Evolutionary conservation across 1,140 invertebrate species (phyloP).

Genomic region (Lepidurus packardi): DNA sequence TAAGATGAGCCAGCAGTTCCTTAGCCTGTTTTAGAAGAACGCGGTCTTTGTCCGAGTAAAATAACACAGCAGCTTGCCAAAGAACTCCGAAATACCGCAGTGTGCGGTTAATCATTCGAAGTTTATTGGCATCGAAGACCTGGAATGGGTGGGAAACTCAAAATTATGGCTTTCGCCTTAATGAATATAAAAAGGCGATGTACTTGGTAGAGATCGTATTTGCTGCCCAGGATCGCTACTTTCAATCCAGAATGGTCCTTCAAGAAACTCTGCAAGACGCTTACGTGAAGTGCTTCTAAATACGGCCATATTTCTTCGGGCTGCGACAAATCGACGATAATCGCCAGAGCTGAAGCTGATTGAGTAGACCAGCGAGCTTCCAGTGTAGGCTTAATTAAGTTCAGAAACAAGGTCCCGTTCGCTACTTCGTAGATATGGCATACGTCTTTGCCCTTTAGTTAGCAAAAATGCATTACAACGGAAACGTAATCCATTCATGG

Average conservation of each 20-base stretch:
- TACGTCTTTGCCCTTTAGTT: conserved; percentile 62
- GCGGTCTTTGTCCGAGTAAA: conserved; percentile 25
- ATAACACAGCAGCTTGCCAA: conserved; percentile 20
- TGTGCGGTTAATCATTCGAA: not conserved
- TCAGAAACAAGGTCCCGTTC: conserved; percentile 51
- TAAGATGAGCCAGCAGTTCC: conserved; percentile 27
- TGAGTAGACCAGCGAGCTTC: not conserved
- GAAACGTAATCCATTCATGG: not conserved
- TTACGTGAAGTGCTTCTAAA: not conserved
- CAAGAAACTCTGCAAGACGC: not conserved
- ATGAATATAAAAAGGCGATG: not conserved
- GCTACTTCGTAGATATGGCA: conserved; percentile 86
- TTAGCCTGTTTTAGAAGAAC: conserved; percentile 27
- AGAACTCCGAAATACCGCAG: not conserved
- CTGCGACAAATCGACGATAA: conserved; percentile 21
- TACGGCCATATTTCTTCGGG: conserved; percentile 26
- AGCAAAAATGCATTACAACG: conserved; percentile 28
- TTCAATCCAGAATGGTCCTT: not conserved
- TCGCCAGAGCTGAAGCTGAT: conserved; percentile 8
- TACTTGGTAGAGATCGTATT: conserved; percentile 30
- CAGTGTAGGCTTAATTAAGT: conserved; percentile 12
- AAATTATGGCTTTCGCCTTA: not conserved
- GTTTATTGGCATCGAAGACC: conserved; percentile 26
- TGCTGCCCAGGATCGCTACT: conserved; percentile 27
- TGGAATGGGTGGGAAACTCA: not conserved